These are phyloP conservation scores for Pandemis corylana DNA, from an alignment of 2,888 invertebrate genomes.

Conservation along the genomic window DNA sequence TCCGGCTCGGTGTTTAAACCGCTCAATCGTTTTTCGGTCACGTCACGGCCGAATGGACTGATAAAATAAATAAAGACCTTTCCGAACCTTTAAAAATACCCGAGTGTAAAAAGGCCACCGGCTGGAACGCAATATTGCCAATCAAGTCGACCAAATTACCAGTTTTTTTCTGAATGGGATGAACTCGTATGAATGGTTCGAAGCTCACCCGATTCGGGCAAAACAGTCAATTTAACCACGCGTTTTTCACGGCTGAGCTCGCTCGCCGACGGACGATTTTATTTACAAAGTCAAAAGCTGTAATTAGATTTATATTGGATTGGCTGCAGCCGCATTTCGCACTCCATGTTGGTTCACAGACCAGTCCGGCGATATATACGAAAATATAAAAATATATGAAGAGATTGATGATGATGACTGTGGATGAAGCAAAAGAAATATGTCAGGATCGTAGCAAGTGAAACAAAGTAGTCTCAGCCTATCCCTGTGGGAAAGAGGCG, in stretches of 20 bases:
- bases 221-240: conserved; percentile 29
- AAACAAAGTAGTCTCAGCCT: too few relatives aligned
- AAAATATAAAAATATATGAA: background rate
- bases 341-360: background rate
- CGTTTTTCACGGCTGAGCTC: conserved; percentile 23
- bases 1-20: background rate
- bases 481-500: too few relatives aligned
- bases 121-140: conserved; percentile 28
- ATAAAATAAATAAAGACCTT: conserved; percentile 24
- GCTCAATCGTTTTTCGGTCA: conserved; percentile 14
- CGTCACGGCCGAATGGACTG: conserved; percentile 12
- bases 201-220: background rate
- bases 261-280: conserved; percentile 6
- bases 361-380: background rate
- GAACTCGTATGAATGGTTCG: conserved; percentile 21
- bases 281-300: conserved; percentile 29
- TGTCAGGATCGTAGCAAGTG: too few relatives aligned
- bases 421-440: too few relatives aligned
- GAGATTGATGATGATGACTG: too few relatives aligned
- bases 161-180: conserved; percentile 22
- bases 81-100: conserved; percentile 10
- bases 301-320: conserved; percentile 34
- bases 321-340: background rate
- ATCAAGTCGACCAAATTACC: conserved; percentile 34
- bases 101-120: conserved; percentile 1